Conservation (phyloP, 2,888 invertebrate genomes). For the Drosophila neutralis region DNA sequence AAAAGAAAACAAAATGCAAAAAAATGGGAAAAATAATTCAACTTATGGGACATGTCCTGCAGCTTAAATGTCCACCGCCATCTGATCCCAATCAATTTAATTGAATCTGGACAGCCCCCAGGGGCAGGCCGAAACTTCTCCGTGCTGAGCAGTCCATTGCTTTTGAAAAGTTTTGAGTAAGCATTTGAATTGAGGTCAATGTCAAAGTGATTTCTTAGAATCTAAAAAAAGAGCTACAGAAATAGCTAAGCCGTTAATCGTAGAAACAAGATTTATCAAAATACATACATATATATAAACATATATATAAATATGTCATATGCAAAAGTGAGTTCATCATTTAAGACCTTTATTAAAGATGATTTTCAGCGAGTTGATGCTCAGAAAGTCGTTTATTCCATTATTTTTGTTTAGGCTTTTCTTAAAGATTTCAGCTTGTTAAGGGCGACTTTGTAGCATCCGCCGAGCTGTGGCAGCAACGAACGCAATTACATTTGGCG, state of each 20-base stretch:
- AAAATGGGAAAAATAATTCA: constrained; percentile 40
- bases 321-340: neutral
- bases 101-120: constrained; percentile 42
- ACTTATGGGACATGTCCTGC: constrained; percentile 36
- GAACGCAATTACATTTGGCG: constrained; percentile 55
- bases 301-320: neutral
- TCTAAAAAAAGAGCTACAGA: neutral
- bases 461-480: neutral
- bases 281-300: neutral
- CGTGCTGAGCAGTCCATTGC: constrained; percentile 17
- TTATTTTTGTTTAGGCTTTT: constrained; percentile 29
- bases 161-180: constrained; percentile 9
- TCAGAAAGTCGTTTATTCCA: constrained; percentile 8
- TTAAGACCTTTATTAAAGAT: neutral
- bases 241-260: neutral
- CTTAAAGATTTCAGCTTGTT: constrained; percentile 44
- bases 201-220: neutral
- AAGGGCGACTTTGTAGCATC: neutral
- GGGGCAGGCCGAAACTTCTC: neutral
- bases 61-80: constrained; percentile 14
- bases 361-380: neutral
- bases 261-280: neutral
- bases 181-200: neutral
- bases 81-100: constrained; percentile 65
- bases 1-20: neutral